Conservation (phyloP, 2,888 invertebrate species). For the Odontomyia ornata region DNA sequence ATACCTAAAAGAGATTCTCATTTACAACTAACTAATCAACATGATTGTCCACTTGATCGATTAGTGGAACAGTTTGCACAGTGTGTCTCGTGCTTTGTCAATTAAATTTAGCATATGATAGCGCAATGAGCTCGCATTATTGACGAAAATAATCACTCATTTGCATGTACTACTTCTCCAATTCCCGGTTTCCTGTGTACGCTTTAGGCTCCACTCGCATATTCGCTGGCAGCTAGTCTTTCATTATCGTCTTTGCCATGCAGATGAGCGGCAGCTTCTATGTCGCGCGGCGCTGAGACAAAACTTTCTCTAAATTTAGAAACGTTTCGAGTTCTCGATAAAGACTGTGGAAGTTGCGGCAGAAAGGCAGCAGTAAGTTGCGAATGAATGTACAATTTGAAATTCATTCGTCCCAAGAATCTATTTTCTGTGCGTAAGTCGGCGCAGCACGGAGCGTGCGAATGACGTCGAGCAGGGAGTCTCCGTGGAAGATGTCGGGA, state of each 20-base stretch:
- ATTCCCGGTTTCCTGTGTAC: slow-evolving; percentile 24
- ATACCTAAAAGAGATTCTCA: neutral
- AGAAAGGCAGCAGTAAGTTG: neutral
- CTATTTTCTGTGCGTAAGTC: slow-evolving; percentile 30
- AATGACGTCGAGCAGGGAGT: slow-evolving; percentile 16
- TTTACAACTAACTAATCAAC: neutral
- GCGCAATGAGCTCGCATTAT: slow-evolving; percentile 12
- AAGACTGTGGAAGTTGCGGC: slow-evolving; percentile 6
- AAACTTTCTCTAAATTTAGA: slow-evolving; percentile 42
- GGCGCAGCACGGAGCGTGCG: neutral
- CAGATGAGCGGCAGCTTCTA: slow-evolving; percentile 19
- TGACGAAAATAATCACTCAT: slow-evolving; percentile 29
- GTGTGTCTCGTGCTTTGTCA: neutral
- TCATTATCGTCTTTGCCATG: slow-evolving; percentile 11
- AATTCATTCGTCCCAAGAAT: neutral
- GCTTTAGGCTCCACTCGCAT: slow-evolving; percentile 5
- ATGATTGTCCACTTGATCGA: neutral
- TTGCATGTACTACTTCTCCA: neutral
- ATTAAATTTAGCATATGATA: slow-evolving; percentile 16
- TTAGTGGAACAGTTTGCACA: neutral
- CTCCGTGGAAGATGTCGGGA: neutral
- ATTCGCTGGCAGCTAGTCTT: slow-evolving; percentile 8
- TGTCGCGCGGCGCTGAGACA: neutral
- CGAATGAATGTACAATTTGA: slow-evolving; percentile 3
- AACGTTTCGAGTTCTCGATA: slow-evolving; percentile 27